A percentile compares a stretch with the other conserved stretches of the same genome.
These are phyloP conservation scores for Cyphomyrus plagiostoma DNA, from an alignment of 2,113 vertebrate species.

Conservation along the genomic window DNA sequence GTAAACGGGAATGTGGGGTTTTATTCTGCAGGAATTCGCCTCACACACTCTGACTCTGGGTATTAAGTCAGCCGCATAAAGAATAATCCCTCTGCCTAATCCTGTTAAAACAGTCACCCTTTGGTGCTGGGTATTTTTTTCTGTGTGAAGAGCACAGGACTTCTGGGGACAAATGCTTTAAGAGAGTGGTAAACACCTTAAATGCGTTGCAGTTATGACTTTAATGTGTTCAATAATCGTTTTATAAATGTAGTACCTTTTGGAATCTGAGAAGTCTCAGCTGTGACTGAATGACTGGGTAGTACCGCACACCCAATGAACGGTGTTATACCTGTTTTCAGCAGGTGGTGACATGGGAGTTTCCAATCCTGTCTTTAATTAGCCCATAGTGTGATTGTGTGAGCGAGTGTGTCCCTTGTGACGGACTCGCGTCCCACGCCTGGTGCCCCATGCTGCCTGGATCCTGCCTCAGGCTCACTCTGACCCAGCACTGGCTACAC, in stretches of 20 bases:
- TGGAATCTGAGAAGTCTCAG: background rate
- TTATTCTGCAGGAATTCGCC: background rate
- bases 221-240: background rate
- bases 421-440: background rate
- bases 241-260: background rate
- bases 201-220: background rate
- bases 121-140: background rate
- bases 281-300: background rate
- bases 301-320: background rate
- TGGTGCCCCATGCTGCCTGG: background rate
- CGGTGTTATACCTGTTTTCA: background rate
- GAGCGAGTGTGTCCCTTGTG: background rate
- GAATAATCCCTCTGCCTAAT: conserved; percentile 4
- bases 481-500: background rate
- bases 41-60: background rate
- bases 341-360: background rate
- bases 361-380: background rate
- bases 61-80: background rate
- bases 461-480: background rate
- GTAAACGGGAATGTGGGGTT: background rate
- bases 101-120: background rate
- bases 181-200: background rate
- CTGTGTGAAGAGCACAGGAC: background rate
- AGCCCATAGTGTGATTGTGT: background rate
- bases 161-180: background rate